Conservation (phyloP, 2,888 invertebrate genomes). For the Sarcophaga variegata region DNA sequence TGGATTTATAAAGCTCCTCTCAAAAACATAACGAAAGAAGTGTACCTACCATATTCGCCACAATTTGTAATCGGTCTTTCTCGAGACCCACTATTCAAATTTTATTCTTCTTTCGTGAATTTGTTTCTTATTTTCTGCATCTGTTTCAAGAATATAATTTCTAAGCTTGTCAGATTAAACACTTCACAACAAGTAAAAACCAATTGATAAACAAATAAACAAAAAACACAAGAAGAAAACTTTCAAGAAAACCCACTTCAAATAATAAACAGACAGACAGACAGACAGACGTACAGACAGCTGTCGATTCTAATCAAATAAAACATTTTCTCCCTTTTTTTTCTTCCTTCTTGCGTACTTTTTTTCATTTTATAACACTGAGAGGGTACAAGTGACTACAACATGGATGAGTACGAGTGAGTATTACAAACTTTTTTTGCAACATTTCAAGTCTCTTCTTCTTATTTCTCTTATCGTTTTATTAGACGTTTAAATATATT, state of each 20-base stretch:
- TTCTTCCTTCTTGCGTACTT: background rate
- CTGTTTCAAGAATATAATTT: background rate
- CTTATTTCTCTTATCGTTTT: slow-evolving; percentile 20
- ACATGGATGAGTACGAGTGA: background rate
- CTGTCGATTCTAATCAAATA: slow-evolving; percentile 67
- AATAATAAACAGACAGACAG: slow-evolving; percentile 34
- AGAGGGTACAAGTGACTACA: background rate
- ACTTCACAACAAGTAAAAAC: background rate
- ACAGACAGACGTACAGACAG: slow-evolving; percentile 61
- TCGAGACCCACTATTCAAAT: too few species aligned
- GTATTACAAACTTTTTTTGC: background rate
- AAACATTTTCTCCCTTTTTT: slow-evolving; percentile 4
- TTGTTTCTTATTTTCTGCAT: background rate
- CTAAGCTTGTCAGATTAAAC: background rate
- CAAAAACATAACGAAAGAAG: too few species aligned
- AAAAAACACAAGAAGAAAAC: background rate
- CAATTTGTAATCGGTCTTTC: too few species aligned
- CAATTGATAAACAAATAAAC: background rate
- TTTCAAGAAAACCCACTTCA: background rate
- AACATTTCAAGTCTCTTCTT: slow-evolving; percentile 26
- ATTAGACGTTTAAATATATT: background rate
- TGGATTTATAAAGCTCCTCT: too few species aligned
- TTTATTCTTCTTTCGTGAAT: background rate
- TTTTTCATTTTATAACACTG: background rate
- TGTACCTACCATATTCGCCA: too few species aligned